Base-by-base conservation (phyloP, 2,888 invertebrate species). In the Ectobius pallidus region DNA sequence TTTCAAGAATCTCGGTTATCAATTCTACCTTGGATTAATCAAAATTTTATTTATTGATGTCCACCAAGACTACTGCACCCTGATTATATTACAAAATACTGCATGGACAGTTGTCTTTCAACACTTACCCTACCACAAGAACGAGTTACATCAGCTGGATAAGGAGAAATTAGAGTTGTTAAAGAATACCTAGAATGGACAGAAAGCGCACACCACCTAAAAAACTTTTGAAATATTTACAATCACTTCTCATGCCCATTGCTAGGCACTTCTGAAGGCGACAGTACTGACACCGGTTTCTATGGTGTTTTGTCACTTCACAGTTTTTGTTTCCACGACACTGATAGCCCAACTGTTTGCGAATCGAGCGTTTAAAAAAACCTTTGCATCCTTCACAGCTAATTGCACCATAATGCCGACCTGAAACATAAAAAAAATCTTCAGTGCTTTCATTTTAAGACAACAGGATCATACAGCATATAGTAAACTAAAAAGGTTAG, bases 201-300 rank as follows among this genome's bases (percentile, higher is more conserved):
- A 58, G 58, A 58, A 30, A 58, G 58, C 58, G 30, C 58, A 58
- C 30, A 58, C 58, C 58, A 58, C 58, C 58, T 30, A 58, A 58
- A 30, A 16, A 58, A 58, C 4, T 30, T 58, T 32, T 58, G 58
- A 77, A 78, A 77, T 79, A 85, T 92, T 92, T 92, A 98, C 98
- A 97, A 90, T 99, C 99, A 87, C 97, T 97, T 84, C 98, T 88
- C 99, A 99, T 99, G 80, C 99, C 99, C 88, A 96, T 97, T 49
- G 94, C 92, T 72, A 99, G 89, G 82, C 99, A 99, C 86, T 99
- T 99, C 85, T 98, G 97, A 77, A 99, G 89, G 67, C 99, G 90
- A 84, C 99, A 99, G 86, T 97, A 98, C 87, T 99, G 99, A 85
- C 99, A 99, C 73, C 99, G 90, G 86, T 99, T 99, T 75, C 99